Conservation (phyloP, 2,113 vertebrate genomes). For the Macroglossus sobrinus region DNA sequence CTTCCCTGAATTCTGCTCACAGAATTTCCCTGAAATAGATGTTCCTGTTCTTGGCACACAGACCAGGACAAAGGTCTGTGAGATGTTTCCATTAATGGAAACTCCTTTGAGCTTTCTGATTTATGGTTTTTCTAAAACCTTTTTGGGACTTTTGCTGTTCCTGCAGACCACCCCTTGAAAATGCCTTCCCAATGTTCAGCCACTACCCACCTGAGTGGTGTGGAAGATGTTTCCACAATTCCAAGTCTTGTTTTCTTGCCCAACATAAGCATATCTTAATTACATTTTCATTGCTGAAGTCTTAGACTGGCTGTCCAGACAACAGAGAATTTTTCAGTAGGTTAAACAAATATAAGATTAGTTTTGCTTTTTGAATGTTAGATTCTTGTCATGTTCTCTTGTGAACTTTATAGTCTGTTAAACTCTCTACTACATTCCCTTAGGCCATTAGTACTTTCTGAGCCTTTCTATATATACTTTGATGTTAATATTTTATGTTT, state of each 20-base stretch:
- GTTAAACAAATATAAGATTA: constrained; percentile 57
- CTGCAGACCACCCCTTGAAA: background rate
- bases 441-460: constrained; percentile 51
- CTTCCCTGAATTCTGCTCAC: background rate
- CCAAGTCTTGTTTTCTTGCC: constrained; percentile 4
- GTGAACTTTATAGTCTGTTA: constrained; percentile 46
- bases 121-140: constrained; percentile 24
- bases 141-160: background rate
- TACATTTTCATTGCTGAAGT: constrained; percentile 51
- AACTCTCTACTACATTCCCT: constrained; percentile 36
- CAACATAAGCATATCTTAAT: constrained; percentile 68
- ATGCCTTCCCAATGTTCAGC: background rate
- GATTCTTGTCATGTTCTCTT: constrained; percentile 56
- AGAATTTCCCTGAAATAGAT: constrained; percentile 10
- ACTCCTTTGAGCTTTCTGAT: background rate
- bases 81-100: background rate
- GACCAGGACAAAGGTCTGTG: background rate
- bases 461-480: constrained; percentile 57
- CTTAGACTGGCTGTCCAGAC: constrained; percentile 17
- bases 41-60: background rate
- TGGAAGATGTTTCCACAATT: background rate
- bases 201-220: background rate
- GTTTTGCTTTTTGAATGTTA: constrained; percentile 29
- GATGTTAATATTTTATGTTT: constrained; percentile 71
- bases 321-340: constrained; percentile 50